These are phyloP conservation scores for Trachelus iudaicus DNA, from an alignment of 2,888 invertebrate species.

Conservation along the genomic window DNA sequence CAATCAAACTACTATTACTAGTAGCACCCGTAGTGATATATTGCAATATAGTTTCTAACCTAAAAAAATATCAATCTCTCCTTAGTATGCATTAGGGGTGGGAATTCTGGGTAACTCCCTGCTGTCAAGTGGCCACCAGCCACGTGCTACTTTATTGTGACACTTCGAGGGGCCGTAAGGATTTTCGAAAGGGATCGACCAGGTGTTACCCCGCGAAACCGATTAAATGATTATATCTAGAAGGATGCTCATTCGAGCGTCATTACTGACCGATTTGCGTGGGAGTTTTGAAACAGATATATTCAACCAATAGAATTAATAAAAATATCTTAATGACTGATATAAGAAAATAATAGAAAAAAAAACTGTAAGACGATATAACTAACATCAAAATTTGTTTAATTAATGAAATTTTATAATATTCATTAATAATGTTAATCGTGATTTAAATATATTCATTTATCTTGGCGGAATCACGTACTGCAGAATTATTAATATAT, in stretches of 20 bases:
- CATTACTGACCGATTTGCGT: conserved; percentile 59
- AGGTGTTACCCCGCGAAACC: conserved; percentile 39
- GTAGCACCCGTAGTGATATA: not conserved
- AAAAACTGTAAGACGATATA: no score
- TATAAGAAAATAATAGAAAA: no score
- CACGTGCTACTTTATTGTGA: conserved; percentile 57
- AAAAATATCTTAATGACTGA: no score
- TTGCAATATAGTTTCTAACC: not conserved
- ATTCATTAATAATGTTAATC: no score
- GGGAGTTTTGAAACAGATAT: conserved; percentile 34
- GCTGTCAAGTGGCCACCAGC: conserved; percentile 58
- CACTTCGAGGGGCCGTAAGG: conserved; percentile 45
- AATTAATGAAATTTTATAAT: no score
- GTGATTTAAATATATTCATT: no score
- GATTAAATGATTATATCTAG: conserved; percentile 42
- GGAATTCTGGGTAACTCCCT: conserved; percentile 29
- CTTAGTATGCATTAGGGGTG: conserved; percentile 50
- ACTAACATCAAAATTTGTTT: no score
- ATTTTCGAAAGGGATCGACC: conserved; percentile 37
- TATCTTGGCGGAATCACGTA: no score
- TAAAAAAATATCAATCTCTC: conserved; percentile 29
- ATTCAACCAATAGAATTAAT: no score
- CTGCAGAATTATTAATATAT: no score
- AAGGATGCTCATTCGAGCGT: conserved; percentile 51
- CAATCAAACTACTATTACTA: conserved; percentile 48